Base-by-base conservation (phyloP, 37 sponge, comb jelly and placozoan species). In the Crambe crambe region DNA sequence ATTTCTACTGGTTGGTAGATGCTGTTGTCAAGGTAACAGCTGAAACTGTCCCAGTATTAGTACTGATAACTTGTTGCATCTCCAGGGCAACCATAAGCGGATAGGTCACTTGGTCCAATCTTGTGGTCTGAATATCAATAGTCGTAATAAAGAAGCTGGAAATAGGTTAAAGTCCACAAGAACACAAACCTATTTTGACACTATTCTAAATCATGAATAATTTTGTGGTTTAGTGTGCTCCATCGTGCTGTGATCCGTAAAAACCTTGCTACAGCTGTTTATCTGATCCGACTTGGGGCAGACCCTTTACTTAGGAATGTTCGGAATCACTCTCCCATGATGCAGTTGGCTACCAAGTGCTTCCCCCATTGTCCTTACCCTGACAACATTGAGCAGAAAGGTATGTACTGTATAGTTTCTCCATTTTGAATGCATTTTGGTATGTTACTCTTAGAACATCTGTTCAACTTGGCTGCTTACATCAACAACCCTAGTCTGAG, bases 1-100 rank as follows among this genome's bases (percentile, higher is more conserved):
- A 92, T 36, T 87, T 81, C 72, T 82, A 81, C 57, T 92, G 92
- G 92, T 73, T 92, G 30, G 47, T 74, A 39, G 85, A 92, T 39
- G 82, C 89, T 0, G 60, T 84, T 35, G 64, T 79, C 58, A 93
- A 88, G 89, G 93, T 92, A 72, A 61, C n/a, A 20, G 4, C 6
- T 20, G 56, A 54, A 10, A 54, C 56, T 18, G n/a, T n/a, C n/a
- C n/a, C n/a, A n/a, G n/a, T 54, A 54, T 54, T 54, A 18, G 18
- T 54, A 20, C 17, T 54, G 56, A 23, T 58, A 60, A 56, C 42
- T 18, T 75, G n/a, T 73, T 15, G 23, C 18, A 2, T 9, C 20
- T 42, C 2, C 36, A 93, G 94, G 83, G 72, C 22, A 42, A 82
- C 12, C 57, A 65, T 12, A 58, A 82, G 42, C 31, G 81, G 20